A percentile compares a stretch with the other conserved stretches of the same genome.
Evolutionary conservation across 2,113 vertebrate species (phyloP).

Genomic region (Athene cunicularia): DNA sequence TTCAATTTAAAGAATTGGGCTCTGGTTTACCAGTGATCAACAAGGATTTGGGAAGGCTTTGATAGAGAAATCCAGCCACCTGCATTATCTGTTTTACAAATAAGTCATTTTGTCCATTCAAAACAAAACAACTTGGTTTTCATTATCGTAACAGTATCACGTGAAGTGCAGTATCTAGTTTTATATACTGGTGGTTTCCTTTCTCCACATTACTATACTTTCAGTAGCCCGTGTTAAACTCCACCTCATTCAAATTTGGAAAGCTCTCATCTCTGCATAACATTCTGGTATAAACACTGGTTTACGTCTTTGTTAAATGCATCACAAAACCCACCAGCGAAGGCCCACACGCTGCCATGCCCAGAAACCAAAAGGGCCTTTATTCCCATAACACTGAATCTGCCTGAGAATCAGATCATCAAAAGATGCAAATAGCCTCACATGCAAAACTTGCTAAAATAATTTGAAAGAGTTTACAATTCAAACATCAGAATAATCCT

Average conservation of each 20-base stretch:
- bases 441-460: conserved; percentile 10
- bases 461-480: not conserved
- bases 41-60: not conserved
- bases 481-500: not conserved
- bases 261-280: not conserved
- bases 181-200: fast-evolving
- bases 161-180: not conserved
- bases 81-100: not conserved
- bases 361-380: not conserved
- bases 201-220: not conserved
- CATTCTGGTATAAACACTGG: not conserved
- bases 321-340: not conserved
- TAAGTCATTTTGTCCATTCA: not conserved
- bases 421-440: conserved; percentile 6
- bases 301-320: not conserved
- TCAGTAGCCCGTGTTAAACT: not conserved
- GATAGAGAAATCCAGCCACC: not conserved
- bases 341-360: not conserved
- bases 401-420: not conserved
- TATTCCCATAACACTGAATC: not conserved
- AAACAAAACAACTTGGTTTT: not conserved
- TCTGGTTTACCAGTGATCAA: not conserved
- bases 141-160: not conserved
- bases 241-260: not conserved
- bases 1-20: not conserved